Base-by-base conservation (phyloP, 1,140 invertebrate genomes). In the Drosophila dunni region DNA sequence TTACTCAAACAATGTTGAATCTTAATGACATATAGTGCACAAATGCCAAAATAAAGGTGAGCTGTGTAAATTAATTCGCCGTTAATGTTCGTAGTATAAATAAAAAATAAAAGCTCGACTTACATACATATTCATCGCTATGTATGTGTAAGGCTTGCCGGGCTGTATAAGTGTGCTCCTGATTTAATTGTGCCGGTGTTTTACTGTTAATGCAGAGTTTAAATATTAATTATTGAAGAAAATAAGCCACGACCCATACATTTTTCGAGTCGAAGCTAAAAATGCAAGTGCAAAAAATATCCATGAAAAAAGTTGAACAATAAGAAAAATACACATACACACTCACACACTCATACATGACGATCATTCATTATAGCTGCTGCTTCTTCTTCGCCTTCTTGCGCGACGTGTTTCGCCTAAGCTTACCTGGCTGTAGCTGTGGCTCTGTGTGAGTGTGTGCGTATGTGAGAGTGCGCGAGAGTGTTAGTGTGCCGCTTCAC, bases 361-460 rank as follows among this genome's bases (percentile, higher is more conserved):
- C 75, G 82, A 85, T 85, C 82, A 85, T 85, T 85, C 82, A 85
- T 78, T 81, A 86, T 78, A 79, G 75, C 76, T 75, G 57, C 75
- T 81, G 64, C 75, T 73, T 62, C 75, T 80, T 56, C 66, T 79
- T 71, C 17, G 17, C 2, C 58, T 67, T 67, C 64, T 68, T 64
- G 63, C 53, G 61, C 63, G 63, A 73, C 68, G 64, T 73, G 70
- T 76, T 67, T 65, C 58, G 60, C 53, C 36, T 80, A 80, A 75
- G 81, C 81, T 84, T 81, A 85, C 81, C 81, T 84, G 81, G 65
- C 46, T 15, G 46, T 29, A 6, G 24, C 24, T 29, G 24, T 6
- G 24, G 24, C 6, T 4, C 36, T 64, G 34, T 20, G 48, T 61
- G 61, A 17, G 62, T 56, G 74, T 75, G 50, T 66, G 63, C 20